A percentile compares a stretch with the other conserved stretches of the same genome.
Conservation (phyloP, 2,888 invertebrate species). For the Gymnoscelis rufifasciata region DNA sequence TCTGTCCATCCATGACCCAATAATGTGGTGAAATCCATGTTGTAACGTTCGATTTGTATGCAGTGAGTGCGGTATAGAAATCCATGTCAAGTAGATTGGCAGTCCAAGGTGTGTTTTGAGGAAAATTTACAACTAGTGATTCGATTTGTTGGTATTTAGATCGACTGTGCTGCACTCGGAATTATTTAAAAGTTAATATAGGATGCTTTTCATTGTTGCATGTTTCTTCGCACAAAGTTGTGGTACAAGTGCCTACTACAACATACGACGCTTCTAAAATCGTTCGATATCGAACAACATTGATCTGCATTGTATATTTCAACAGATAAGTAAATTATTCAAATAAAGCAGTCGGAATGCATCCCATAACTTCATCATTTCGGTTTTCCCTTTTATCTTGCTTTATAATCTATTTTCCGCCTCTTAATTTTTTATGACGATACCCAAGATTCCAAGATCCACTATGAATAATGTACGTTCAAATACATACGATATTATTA, state of each 20-base stretch:
- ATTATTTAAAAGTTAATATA: not conserved
- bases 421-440: constrained; percentile 12
- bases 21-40: constrained; percentile 76
- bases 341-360: not conserved
- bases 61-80: constrained; percentile 67
- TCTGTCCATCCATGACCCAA: constrained; percentile 72
- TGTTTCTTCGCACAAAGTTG: too few species aligned
- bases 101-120: constrained; percentile 60
- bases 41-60: constrained; percentile 72
- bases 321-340: not conserved
- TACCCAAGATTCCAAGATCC: constrained; percentile 10
- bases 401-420: constrained; percentile 1
- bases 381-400: not conserved
- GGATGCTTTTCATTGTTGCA: not conserved
- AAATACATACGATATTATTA: constrained; percentile 54
- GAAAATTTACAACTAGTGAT: constrained; percentile 62
- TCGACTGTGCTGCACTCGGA: constrained; percentile 22
- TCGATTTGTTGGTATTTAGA: constrained; percentile 41
- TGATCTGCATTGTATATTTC: too few species aligned
- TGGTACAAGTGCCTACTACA: too few species aligned
- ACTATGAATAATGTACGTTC: constrained; percentile 30
- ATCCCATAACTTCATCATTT: not conserved
- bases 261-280: too few species aligned
- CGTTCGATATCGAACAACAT: too few species aligned
- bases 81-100: constrained; percentile 75